Percentiles rank a stretch among this genome's conserved stretches.
phyloP scores from a whole-genome alignment of 2,888 invertebrate genomes.

The Athalia rosae region DNA sequence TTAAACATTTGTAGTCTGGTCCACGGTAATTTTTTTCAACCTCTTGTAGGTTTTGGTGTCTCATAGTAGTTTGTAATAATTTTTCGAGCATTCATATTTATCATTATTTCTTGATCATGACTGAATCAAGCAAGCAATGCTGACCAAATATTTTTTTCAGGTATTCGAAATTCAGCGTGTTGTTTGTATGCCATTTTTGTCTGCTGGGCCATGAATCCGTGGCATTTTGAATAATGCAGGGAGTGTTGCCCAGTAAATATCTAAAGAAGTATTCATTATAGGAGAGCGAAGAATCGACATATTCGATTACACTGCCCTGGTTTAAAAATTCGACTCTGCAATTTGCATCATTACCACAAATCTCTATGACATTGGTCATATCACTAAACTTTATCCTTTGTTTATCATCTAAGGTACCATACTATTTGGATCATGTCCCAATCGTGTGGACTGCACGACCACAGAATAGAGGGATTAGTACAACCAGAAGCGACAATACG shows the following conservation, averaged over 20 bases:
- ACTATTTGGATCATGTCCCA: too few relatives aligned
- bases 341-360: neutral
- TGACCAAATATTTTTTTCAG: slow-evolving; percentile 73
- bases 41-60: neutral
- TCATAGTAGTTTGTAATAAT: neutral
- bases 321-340: neutral
- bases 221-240: slow-evolving; percentile 81
- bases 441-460: too few relatives aligned
- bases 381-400: too few relatives aligned
- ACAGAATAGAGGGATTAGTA: too few relatives aligned
- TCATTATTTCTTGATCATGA: neutral
- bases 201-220: slow-evolving; percentile 80
- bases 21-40: too few relatives aligned
- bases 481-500: too few relatives aligned
- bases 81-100: neutral
- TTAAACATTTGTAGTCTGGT: neutral
- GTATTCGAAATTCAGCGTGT: slow-evolving; percentile 79
- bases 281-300: slow-evolving; percentile 50
- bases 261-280: slow-evolving; percentile 68
- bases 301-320: neutral
- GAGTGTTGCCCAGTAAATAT: slow-evolving; percentile 75
- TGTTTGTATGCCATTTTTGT: slow-evolving; percentile 77
- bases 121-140: slow-evolving; percentile 43
- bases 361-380: neutral
- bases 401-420: too few relatives aligned